These are phyloP conservation scores for Bursaphelenchus okinawaensis DNA, from an alignment of 2,888 invertebrate genomes.

Conservation along the genomic window DNA sequence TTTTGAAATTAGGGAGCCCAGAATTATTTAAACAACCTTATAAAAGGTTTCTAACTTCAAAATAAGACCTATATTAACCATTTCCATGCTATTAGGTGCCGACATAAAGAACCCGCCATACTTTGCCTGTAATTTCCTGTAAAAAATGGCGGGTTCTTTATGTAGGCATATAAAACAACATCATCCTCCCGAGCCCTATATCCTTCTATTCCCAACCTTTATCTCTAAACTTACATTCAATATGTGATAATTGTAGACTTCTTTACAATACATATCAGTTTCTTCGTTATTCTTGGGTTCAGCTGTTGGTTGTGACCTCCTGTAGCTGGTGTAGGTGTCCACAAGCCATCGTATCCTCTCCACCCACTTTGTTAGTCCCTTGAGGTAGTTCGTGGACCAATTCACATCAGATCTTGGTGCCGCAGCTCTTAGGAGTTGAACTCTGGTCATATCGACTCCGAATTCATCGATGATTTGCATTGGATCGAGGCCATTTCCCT, in stretches of 20 bases:
- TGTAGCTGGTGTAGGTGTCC: conserved; percentile 33
- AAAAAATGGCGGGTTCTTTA: no score
- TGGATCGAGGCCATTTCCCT: conserved; percentile 72
- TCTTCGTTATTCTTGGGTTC: conserved; percentile 5
- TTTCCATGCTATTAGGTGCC: no score
- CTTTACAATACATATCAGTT: conserved; percentile 30
- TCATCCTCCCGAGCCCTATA: no score
- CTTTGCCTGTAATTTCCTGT: no score
- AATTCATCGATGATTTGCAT: conserved; percentile 68
- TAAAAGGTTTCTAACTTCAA: no score
- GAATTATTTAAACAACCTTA: no score
- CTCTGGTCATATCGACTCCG: conserved; percentile 82
- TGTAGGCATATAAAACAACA: no score
- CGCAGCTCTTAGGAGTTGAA: conserved; percentile 81
- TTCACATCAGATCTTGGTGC: conserved; percentile 80
- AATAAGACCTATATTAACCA: no score
- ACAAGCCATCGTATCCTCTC: conserved; percentile 41
- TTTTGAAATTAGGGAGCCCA: no score
- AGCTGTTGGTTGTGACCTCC: conserved; percentile 1
- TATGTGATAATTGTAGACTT: conserved; percentile 39
- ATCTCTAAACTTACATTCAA: background rate
- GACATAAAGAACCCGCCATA: no score
- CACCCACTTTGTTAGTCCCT: conserved; percentile 43
- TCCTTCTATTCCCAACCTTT: no score
- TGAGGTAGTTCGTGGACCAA: conserved; percentile 72